Conservation (phyloP, 2,797 vertebrate species). For the Catostomus latipinnis region DNA sequence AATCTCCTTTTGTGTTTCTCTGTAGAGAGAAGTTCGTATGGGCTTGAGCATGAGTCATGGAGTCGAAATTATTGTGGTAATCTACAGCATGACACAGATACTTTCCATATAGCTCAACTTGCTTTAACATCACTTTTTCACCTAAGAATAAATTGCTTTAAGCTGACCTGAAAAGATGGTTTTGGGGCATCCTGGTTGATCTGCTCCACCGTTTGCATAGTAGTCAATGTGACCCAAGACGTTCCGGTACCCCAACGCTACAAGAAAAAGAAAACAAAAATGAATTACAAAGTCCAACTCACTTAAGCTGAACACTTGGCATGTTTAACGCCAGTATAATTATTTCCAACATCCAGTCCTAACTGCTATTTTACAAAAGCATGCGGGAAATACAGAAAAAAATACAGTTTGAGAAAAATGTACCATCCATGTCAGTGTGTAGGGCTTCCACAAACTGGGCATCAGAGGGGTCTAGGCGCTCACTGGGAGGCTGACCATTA, state of each 20-base stretch:
- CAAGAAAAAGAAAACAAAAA: background rate
- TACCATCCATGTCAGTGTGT: conserved; percentile 90
- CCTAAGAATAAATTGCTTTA: background rate
- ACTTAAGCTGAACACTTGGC: too few relatives aligned
- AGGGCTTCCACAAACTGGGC: conserved; percentile 92
- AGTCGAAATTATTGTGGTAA: too few relatives aligned
- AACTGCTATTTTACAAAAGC: background rate
- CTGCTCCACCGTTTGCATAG: conserved; percentile 91
- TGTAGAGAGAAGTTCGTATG: too few relatives aligned
- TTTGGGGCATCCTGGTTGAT: conserved; percentile 91
- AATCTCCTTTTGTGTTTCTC: too few relatives aligned
- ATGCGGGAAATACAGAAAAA: background rate
- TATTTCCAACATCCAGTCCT: background rate
- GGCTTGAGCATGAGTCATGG: too few relatives aligned
- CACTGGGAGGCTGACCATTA: conserved; percentile 63
- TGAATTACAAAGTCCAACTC: background rate
- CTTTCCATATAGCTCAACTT: background rate
- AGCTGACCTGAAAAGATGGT: conserved; percentile 84
- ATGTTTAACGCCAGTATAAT: background rate
- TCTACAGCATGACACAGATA: too few relatives aligned
- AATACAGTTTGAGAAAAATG: conserved; percentile 20
- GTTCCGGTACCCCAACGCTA: conserved; percentile 87
- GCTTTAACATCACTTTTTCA: background rate
- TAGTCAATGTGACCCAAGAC: conserved; percentile 93
- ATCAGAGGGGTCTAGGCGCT: conserved; percentile 83